Base-by-base conservation (phyloP, 2,113 vertebrate genomes). In the Pipa parva region DNA sequence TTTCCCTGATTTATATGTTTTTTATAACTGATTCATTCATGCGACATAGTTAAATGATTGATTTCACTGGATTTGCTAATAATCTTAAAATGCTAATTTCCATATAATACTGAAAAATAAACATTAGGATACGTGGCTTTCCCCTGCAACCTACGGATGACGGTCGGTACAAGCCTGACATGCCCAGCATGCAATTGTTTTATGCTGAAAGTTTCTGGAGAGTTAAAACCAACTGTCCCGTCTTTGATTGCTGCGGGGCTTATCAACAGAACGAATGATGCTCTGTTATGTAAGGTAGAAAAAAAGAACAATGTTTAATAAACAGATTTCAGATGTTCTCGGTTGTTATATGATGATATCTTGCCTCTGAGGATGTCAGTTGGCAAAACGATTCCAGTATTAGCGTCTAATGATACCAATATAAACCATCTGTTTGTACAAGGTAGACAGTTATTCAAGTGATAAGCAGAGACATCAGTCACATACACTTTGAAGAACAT, bases 311-410 rank as follows among this genome's bases (percentile, higher is more conserved):
- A 51, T 8, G 55, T 68, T 59, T 68, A 31, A 28, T 21, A 33
- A 59, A 69, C 46, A 39, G 29, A 20, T 59, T 17, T 69, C 65
- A 69, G 65, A 69, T 69, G 65, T 60, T 69, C 12, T 21, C 39
- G 26, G 31, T 51, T 59, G 65, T 67, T 67, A 27, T 29, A 21
- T 69, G 65, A 69, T 69, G 65, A 58, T 33, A 51, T 59, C 31
- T 51, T 13, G 18, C 48, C 18, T 28, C 51, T 52, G 48, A 25
- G 33, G 29, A 25, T 51, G 15, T 42, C 46, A 49, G 27, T 17
- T 50, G 56, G 29, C 13, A 68, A 33, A 33, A 49, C 33, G 13
- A 59, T 48, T 51, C 55, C 48, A 50, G 17, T 50, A 52, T 59
- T 50, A 50, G 20, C 4, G 63, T 33, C 54, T 66, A 48, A 26